These are phyloP conservation scores for Prosopocoilus inquinatus DNA, from an alignment of 2,888 invertebrate species.

Conservation along the genomic window DNA sequence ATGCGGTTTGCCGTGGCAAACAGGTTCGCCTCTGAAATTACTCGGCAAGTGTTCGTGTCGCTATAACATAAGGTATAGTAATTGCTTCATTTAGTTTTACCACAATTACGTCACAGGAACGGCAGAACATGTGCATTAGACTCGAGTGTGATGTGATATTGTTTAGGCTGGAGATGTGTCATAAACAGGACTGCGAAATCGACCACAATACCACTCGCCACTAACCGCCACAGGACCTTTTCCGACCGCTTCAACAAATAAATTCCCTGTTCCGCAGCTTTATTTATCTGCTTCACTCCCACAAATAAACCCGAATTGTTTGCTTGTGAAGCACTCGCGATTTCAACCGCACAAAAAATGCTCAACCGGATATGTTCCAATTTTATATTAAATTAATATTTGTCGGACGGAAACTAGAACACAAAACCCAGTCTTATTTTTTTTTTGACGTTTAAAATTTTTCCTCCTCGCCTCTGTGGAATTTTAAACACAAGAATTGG, in stretches of 20 bases:
- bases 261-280: not conserved
- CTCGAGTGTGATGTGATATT: constrained; percentile 37
- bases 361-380: no score
- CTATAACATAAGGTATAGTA: constrained; percentile 37
- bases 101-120: constrained; percentile 34
- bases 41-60: constrained; percentile 34
- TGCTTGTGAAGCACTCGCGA: not conserved
- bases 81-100: constrained; percentile 44
- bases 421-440: no score
- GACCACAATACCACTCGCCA: constrained; percentile 4
- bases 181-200: constrained; percentile 2
- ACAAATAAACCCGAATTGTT: not conserved
- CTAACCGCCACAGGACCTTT: constrained; percentile 2
- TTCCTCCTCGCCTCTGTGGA: no score
- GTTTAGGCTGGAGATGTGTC: constrained; percentile 2
- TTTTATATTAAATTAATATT: no score
- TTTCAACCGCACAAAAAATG: not conserved
- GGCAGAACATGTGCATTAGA: constrained; percentile 42
- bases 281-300: constrained; percentile 2
- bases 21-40: constrained; percentile 29
- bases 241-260: not conserved
- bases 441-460: no score
- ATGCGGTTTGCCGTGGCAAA: constrained; percentile 29
- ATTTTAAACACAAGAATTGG: no score
- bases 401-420: no score